Percentiles rank a stretch among this genome's conserved stretches.
Evolutionary conservation across 1,140 invertebrate species (phyloP).

Genomic region (Ostrea denselamellosa): DNA sequence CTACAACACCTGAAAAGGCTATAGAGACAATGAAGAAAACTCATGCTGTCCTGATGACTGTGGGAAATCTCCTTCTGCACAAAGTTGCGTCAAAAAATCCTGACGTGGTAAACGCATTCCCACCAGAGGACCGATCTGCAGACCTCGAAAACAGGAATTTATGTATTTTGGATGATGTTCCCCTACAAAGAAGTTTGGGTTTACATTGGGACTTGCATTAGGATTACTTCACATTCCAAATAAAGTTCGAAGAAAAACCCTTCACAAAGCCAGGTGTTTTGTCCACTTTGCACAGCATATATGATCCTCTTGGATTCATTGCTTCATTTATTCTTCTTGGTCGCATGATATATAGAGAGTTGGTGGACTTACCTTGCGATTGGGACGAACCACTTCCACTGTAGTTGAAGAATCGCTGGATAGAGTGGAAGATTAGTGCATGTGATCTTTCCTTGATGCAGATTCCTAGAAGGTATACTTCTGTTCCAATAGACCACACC

Average conservation of each 20-base stretch:
- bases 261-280: conserved; percentile 39
- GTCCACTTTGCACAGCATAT: background rate
- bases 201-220: conserved; percentile 46
- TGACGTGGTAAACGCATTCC: background rate
- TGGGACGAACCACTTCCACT: conserved; percentile 59
- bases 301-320: conserved; percentile 13
- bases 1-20: conserved; percentile 16
- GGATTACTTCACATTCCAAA: conserved; percentile 47
- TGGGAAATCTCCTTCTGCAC: conserved; percentile 49
- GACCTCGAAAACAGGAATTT: background rate
- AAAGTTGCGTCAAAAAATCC: conserved; percentile 50
- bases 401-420: background rate
- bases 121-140: background rate
- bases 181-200: conserved; percentile 51
- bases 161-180: background rate
- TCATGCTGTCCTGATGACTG: conserved; percentile 16
- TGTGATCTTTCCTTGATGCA: background rate
- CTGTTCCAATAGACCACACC: conserved; percentile 65
- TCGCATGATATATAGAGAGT: conserved; percentile 49
- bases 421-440: background rate
- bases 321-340: conserved; percentile 47
- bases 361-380: background rate
- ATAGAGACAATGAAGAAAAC: conserved; percentile 47
- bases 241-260: conserved; percentile 40
- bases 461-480: background rate